Conservation (phyloP, 1,140 invertebrate species). For the Diploscapter pachys region DNA sequence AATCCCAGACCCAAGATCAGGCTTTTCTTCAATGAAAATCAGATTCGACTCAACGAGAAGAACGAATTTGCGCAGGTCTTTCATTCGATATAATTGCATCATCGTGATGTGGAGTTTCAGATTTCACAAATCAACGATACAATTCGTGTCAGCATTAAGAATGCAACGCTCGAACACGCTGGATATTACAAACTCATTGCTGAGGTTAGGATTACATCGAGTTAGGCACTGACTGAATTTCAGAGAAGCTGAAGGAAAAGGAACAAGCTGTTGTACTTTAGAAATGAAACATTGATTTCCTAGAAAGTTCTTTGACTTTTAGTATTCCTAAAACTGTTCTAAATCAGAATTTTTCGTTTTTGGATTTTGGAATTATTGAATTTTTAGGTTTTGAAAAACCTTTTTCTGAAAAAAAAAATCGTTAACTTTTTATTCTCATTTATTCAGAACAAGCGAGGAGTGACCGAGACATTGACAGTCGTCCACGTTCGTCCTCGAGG, state of each 20-base stretch:
- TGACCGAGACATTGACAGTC: conserved; percentile 60
- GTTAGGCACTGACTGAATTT: neutral
- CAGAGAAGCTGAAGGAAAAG: neutral
- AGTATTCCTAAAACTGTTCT: too few species aligned
- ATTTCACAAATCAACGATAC: conserved; percentile 60
- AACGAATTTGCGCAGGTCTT: too few species aligned
- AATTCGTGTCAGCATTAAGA: conserved; percentile 56
- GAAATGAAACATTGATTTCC: too few species aligned
- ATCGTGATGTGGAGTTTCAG: conserved; percentile 48
- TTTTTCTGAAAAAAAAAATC: too few species aligned
- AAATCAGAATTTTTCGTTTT: too few species aligned
- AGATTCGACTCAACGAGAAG: conserved; percentile 54
- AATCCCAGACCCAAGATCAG: conserved; percentile 63
- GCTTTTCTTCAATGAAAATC: conserved; percentile 63
- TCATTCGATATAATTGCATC: too few species aligned
- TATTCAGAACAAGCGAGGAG: conserved; percentile 63
- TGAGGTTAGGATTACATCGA: conserved; percentile 34
- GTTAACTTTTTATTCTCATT: too few species aligned
- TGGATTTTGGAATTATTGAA: too few species aligned
- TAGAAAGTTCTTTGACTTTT: too few species aligned
- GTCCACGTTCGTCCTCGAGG: conserved; percentile 52
- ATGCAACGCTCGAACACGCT: conserved; percentile 53
- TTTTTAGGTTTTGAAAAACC: too few species aligned
- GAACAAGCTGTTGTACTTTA: conserved; percentile 33
- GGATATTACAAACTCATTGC: conserved; percentile 58